Evolutionary conservation across 2,113 vertebrate genomes (phyloP).

Genomic region (Phrynosoma blainvillii): DNA sequence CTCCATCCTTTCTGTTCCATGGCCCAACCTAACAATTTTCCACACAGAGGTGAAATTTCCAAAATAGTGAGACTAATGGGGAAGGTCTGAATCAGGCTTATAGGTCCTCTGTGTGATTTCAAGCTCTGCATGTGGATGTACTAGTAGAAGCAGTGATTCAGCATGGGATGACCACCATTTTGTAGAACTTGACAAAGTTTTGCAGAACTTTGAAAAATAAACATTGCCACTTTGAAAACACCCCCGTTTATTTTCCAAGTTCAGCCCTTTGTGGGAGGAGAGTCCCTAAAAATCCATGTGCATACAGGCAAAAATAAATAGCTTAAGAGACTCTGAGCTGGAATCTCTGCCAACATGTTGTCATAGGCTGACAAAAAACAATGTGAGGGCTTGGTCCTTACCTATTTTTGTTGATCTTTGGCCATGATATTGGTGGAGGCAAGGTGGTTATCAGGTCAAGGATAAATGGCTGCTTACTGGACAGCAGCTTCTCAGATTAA

Average conservation of each 20-base stretch:
- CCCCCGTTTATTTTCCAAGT: not conserved
- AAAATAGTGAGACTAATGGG: no score
- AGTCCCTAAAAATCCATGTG: not conserved
- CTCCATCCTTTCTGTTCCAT: not conserved
- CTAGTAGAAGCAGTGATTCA: not conserved
- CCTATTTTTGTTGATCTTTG: not conserved
- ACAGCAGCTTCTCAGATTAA: not conserved
- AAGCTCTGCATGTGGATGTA: not conserved
- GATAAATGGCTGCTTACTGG: not conserved
- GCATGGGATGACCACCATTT: not conserved
- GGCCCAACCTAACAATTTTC: not conserved
- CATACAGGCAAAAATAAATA: not conserved
- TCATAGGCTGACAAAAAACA: not conserved
- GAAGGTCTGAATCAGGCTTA: not conserved
- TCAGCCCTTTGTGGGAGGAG: no score
- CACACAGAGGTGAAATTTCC: no score
- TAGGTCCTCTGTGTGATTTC: not conserved
- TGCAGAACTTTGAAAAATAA: no score
- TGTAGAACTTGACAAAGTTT: no score
- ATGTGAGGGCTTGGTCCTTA: not conserved
- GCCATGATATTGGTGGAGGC: not conserved
- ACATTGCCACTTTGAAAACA: no score
- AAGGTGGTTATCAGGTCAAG: not conserved
- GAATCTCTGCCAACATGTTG: not conserved
- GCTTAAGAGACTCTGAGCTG: not conserved